A percentile compares a stretch with the other conserved stretches of the same genome.
phyloP scores from a whole-genome alignment of 2,797 vertebrate genomes.

The Chaunax sp. region DNA sequence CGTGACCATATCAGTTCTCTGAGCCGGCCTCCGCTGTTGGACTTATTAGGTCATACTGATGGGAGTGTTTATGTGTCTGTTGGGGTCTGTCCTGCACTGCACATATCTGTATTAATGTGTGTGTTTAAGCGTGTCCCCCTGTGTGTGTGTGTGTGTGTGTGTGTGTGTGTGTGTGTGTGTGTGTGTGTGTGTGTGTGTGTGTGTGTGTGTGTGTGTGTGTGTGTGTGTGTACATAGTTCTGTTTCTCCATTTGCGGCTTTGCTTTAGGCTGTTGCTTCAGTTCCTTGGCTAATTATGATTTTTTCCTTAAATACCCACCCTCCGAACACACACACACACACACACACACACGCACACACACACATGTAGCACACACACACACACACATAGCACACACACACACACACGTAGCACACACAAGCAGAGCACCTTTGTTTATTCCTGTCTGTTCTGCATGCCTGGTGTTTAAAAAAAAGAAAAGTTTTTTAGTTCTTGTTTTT shows the following conservation, averaged over 20 bases:
- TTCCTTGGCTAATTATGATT: conserved; percentile 52
- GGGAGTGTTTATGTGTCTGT: conserved; percentile 67
- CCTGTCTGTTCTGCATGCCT: too few relatives aligned
- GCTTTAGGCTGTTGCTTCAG: conserved; percentile 50
- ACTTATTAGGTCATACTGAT: conserved; percentile 77
- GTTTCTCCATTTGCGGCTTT: conserved; percentile 57
- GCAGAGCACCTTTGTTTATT: neutral
- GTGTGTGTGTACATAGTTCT: conserved; percentile 1
- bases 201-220: conserved; percentile 12
- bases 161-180: conserved; percentile 28
- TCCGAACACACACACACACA: neutral
- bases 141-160: conserved; percentile 29
- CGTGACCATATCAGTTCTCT: conserved; percentile 66
- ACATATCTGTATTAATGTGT: conserved; percentile 46
- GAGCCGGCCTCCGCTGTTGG: conserved; percentile 45
- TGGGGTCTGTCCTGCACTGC: conserved; percentile 35
- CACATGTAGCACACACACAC: too few relatives aligned
- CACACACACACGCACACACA: too few relatives aligned
- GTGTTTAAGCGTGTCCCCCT: conserved; percentile 43
- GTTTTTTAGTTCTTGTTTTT: too few relatives aligned
- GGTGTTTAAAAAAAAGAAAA: too few relatives aligned
- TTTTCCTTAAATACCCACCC: conserved; percentile 27
- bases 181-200: conserved; percentile 38
- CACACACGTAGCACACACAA: neutral
- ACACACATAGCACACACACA: too few relatives aligned